These are phyloP conservation scores for Zingel zingel DNA, from an alignment of 2,113 vertebrate species.

Conservation along the genomic window DNA sequence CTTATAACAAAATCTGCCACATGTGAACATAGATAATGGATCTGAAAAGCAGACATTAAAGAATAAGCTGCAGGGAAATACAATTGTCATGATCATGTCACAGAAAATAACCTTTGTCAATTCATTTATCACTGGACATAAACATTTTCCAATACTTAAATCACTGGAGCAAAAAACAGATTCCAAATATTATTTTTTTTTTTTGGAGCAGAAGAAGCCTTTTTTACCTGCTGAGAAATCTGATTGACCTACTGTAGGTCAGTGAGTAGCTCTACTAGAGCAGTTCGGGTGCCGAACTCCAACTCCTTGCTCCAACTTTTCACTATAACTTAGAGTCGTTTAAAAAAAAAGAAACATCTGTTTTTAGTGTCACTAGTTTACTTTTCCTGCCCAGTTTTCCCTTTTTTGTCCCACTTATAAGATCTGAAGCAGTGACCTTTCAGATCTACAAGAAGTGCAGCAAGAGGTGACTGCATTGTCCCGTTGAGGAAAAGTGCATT, in stretches of 20 bases:
- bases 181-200: not conserved
- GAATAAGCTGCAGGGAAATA: conserved; percentile 6
- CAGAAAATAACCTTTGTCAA: conserved; percentile 12
- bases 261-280: not conserved
- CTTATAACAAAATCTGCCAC: conserved; percentile 28
- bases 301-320: conserved; percentile 18
- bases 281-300: conserved; percentile 10
- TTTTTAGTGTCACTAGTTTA: conserved; percentile 24
- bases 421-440: conserved; percentile 27
- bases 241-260: conserved; percentile 5
- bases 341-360: too few species aligned
- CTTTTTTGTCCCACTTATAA: not conserved
- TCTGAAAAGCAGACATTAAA: conserved; percentile 7
- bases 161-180: not conserved
- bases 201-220: not conserved
- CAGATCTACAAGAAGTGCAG: too few species aligned
- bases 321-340: not conserved
- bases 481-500: too few species aligned
- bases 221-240: conserved; percentile 4
- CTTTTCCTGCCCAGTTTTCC: not conserved
- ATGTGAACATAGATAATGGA: conserved; percentile 23
- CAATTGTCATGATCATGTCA: conserved; percentile 10
- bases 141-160: not conserved
- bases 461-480: too few species aligned
- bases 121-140: not conserved